A percentile compares a stretch with the other conserved stretches of the same genome.
These are phyloP conservation scores for Capitulum mitella DNA, from an alignment of 2,888 invertebrate genomes.

Conservation along the genomic window DNA sequence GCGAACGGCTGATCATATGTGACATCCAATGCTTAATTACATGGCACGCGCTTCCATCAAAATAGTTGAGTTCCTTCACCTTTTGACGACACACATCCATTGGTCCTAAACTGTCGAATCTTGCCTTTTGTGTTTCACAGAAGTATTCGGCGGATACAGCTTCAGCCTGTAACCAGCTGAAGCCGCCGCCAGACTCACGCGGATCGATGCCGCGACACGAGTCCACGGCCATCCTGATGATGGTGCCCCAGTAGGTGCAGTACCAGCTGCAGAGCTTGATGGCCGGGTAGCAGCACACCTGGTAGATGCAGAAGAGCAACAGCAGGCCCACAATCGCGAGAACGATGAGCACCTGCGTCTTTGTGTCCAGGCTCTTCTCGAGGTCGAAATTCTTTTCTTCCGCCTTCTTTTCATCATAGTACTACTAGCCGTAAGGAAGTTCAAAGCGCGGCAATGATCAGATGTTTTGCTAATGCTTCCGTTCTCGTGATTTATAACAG, in stretches of 20 bases:
- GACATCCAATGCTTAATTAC: too few species aligned
- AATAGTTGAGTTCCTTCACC: too few species aligned
- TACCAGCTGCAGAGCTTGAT: constrained; percentile 14
- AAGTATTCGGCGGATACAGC: too few species aligned
- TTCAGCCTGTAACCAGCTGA: too few species aligned
- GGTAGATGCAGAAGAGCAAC: background rate
- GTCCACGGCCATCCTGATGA: constrained; percentile 11
- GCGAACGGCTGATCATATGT: too few species aligned
- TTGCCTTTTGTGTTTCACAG: too few species aligned
- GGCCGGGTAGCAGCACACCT: constrained; percentile 22
- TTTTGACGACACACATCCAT: too few species aligned
- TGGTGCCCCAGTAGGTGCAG: constrained; percentile 25
- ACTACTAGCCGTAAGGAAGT: background rate
- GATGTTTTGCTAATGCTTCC: too few species aligned
- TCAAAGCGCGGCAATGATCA: too few species aligned
- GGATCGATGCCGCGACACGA: constrained; percentile 21
- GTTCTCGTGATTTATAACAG: too few species aligned
- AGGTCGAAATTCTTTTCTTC: background rate
- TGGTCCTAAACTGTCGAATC: too few species aligned
- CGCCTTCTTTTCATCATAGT: constrained; percentile 7
- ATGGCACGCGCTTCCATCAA: too few species aligned
- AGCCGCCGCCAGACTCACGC: background rate
- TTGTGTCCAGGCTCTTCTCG: constrained; percentile 17
- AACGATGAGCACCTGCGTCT: constrained; percentile 9
- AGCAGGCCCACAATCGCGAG: background rate